These are phyloP conservation scores for Osmoderma eremita DNA, from an alignment of 2,888 invertebrate species.

Conservation along the genomic window DNA sequence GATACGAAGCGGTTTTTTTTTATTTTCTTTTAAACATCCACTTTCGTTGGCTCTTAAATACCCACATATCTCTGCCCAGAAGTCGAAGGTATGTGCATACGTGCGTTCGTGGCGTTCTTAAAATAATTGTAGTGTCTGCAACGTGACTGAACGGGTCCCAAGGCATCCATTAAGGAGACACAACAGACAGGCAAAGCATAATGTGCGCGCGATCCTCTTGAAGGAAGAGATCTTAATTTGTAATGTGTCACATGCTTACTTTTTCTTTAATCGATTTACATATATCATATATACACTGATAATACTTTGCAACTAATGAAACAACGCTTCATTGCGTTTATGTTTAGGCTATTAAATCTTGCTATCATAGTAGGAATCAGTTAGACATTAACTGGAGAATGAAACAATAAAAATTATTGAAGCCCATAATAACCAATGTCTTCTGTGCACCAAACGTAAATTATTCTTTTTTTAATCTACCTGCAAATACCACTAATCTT, in stretches of 20 bases:
- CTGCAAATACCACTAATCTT: too few species aligned
- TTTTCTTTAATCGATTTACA: too few species aligned
- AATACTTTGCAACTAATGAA: too few species aligned
- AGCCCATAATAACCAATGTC: too few species aligned
- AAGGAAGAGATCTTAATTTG: slow-evolving; percentile 39
- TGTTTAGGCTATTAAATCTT: too few species aligned
- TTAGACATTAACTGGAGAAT: too few species aligned
- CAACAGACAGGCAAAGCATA: slow-evolving; percentile 6
- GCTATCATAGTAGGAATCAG: too few species aligned
- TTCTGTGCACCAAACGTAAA: too few species aligned
- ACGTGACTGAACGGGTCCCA: slow-evolving; percentile 28
- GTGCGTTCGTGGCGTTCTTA: slow-evolving; percentile 21
- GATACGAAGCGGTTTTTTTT: background rate
- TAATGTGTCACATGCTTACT: background rate
- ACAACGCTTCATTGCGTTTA: too few species aligned
- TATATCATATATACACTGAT: too few species aligned
- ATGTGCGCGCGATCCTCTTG: slow-evolving; percentile 25
- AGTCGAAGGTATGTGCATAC: slow-evolving; percentile 8
- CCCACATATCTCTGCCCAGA: slow-evolving; percentile 7
- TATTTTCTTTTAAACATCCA: background rate
- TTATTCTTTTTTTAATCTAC: too few species aligned
- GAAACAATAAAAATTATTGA: too few species aligned
- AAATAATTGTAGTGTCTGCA: slow-evolving; percentile 30
- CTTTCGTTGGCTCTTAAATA: background rate
- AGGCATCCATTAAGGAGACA: slow-evolving; percentile 24